These are phyloP conservation scores for Lytechinus variegatus DNA, from an alignment of 35 echinoderm and acorn worm species.

Conservation along the genomic window DNA sequence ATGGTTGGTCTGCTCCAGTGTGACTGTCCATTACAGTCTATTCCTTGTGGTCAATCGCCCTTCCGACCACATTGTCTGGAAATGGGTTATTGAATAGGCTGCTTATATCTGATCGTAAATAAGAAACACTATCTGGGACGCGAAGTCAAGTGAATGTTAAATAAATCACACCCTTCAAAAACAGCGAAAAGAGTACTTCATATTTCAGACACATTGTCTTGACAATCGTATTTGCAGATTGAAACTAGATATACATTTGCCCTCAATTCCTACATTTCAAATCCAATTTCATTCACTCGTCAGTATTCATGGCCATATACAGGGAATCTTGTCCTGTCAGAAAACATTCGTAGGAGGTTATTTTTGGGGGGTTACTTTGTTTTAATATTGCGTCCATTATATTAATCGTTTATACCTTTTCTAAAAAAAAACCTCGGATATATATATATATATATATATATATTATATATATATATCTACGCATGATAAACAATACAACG, in stretches of 20 bases:
- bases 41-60: background rate
- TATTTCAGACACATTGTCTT: background rate
- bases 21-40: too few relatives aligned
- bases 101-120: background rate
- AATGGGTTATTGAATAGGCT: background rate
- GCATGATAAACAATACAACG: too few relatives aligned
- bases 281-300: background rate
- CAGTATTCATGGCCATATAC: too few relatives aligned
- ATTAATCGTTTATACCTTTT: too few relatives aligned
- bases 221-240: background rate
- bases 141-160: background rate
- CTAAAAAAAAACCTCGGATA: too few relatives aligned
- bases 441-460: too few relatives aligned
- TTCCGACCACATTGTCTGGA: background rate
- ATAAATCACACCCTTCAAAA: background rate
- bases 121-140: background rate
- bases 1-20: too few relatives aligned
- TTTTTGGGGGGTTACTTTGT: too few relatives aligned
- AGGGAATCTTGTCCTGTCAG: too few relatives aligned
- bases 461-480: too few relatives aligned
- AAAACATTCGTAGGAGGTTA: too few relatives aligned
- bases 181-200: background rate
- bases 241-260: background rate
- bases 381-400: too few relatives aligned
- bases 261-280: background rate